Percentiles rank a stretch among this genome's conserved stretches.
These are phyloP conservation scores for Drosophila mimetica DNA, from an alignment of 2,888 invertebrate genomes.

Conservation along the genomic window DNA sequence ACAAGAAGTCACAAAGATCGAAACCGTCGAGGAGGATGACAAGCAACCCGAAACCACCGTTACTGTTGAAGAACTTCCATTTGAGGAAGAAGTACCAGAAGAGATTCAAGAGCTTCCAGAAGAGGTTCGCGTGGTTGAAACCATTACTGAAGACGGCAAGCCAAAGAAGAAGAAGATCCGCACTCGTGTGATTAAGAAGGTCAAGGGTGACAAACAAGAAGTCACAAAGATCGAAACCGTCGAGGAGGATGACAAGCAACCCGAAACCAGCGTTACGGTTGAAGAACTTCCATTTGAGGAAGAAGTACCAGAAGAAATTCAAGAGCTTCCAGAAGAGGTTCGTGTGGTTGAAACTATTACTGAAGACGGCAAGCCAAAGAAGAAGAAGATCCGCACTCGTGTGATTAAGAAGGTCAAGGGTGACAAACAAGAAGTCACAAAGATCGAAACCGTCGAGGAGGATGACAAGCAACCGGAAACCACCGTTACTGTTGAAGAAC, in stretches of 20 bases:
- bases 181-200: conserved; percentile 4
- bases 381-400: conserved; percentile 49
- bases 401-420: conserved; percentile 52
- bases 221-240: conserved; percentile 8
- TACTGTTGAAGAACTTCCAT: not conserved
- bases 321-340: conserved; percentile 43
- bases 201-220: conserved; percentile 7
- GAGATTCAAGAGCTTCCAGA: conserved; percentile 2
- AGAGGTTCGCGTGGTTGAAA: conserved; percentile 2
- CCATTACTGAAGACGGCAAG: conserved; percentile 1
- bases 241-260: conserved; percentile 4
- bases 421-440: conserved; percentile 50
- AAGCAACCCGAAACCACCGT: not conserved
- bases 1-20: conserved; percentile 4
- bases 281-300: conserved; percentile 36
- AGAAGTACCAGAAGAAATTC: conserved; percentile 21
- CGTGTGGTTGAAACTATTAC: conserved; percentile 30
- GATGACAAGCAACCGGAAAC: conserved; percentile 41
- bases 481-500: conserved; percentile 39
- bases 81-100: not conserved
- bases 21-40: conserved; percentile 3
- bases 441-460: conserved; percentile 49
- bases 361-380: conserved; percentile 45
- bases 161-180: conserved; percentile 9
- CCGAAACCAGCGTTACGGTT: conserved; percentile 42